phyloP scores from a whole-genome alignment of 2,888 invertebrate species.

The Melinaea menophilus region DNA sequence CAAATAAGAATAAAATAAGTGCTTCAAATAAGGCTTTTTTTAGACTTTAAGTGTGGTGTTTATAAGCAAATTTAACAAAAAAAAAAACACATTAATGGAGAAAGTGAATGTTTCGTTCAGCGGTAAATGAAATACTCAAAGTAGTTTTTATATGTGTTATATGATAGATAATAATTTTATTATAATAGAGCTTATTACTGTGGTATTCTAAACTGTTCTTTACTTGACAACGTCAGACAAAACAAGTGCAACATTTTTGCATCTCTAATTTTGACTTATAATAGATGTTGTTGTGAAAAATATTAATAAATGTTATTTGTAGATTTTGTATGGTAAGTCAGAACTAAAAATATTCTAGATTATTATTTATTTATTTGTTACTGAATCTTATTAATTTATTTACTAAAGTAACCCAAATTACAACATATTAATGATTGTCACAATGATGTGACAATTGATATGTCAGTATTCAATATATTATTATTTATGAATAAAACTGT shows the following conservation, averaged over 20 bases:
- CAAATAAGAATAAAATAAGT: too few species aligned
- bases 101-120: too few species aligned
- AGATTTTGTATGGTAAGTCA: slow-evolving; percentile 61
- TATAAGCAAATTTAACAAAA: too few species aligned
- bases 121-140: too few species aligned
- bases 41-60: too few species aligned
- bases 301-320: slow-evolving; percentile 65
- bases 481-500: neutral
- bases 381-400: neutral
- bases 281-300: slow-evolving; percentile 31
- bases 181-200: neutral
- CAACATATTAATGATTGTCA: neutral
- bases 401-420: neutral
- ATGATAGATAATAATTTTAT: neutral
- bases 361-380: neutral
- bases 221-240: slow-evolving; percentile 21
- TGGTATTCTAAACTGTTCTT: neutral
- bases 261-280: slow-evolving; percentile 23
- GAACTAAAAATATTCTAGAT: neutral
- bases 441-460: neutral
- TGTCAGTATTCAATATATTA: neutral
- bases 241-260: slow-evolving; percentile 15
- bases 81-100: too few species aligned
- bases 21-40: too few species aligned
- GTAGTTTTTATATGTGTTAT: too few species aligned